Percentiles rank a stretch among this genome's conserved stretches.
These are phyloP conservation scores for Hydractinia symbiolongicarpus DNA, from an alignment of 30 jellyfish, hydroid and myxozoan genomes.

Conservation along the genomic window DNA sequence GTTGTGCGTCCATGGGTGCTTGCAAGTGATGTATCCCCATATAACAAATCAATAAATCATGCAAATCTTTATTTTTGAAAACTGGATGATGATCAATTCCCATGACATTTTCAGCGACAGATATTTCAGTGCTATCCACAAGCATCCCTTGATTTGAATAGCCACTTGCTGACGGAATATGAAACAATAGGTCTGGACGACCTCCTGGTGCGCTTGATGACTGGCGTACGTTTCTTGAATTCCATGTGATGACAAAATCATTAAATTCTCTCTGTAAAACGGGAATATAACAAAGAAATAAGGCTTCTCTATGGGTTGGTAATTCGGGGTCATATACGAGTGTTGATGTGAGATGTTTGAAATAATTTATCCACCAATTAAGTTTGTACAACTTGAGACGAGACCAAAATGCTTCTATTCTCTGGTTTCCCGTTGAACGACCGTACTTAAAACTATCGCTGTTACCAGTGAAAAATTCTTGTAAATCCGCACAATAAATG, in stretches of 20 bases:
- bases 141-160: not conserved
- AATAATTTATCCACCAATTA: conserved; percentile 9
- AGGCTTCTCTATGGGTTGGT: not conserved
- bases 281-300: conserved; percentile 10
- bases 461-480: not conserved
- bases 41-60: conserved; percentile 6
- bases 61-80: not conserved
- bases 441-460: not conserved
- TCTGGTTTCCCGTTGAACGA: conserved; percentile 5
- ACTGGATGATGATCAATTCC: conserved; percentile 8
- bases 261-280: conserved; percentile 15
- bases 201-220: conserved; percentile 15
- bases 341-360: not conserved
- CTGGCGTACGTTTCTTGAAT: conserved; percentile 8
- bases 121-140: not conserved
- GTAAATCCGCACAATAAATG: not conserved
- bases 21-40: not conserved
- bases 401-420: conserved; percentile 6
- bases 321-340: not conserved
- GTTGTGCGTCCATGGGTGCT: not conserved
- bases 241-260: conserved; percentile 2
- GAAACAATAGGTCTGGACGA: not conserved
- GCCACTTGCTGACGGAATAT: not conserved
- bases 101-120: not conserved
- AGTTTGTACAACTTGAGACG: not conserved